Conservation (phyloP, 2,888 invertebrate species). For the Drepana falcataria region DNA sequence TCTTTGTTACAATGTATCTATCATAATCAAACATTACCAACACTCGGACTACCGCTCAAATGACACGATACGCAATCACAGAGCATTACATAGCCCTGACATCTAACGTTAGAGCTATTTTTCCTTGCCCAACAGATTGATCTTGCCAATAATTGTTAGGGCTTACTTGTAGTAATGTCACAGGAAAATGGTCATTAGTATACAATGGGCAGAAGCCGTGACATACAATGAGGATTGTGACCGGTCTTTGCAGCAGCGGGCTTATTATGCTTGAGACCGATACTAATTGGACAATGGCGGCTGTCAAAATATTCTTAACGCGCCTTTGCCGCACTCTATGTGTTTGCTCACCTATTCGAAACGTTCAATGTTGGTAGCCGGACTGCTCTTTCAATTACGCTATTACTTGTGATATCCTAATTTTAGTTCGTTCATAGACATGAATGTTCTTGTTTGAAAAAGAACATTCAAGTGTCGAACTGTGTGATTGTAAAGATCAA, state of each 20-base stretch:
- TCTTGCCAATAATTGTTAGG: slow-evolving; percentile 3
- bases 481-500: too few relatives aligned
- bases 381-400: not conserved
- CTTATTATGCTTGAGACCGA: not conserved
- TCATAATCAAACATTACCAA: not conserved
- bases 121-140: not conserved
- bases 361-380: not conserved
- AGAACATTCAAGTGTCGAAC: too few relatives aligned
- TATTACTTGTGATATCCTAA: too few relatives aligned
- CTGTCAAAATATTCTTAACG: not conserved
- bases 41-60: not conserved
- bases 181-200: slow-evolving; percentile 10
- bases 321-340: not conserved
- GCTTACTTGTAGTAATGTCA: slow-evolving; percentile 4
- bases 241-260: slow-evolving; percentile 1
- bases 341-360: not conserved
- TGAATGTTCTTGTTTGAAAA: too few relatives aligned
- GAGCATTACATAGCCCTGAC: not conserved
- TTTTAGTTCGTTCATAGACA: too few relatives aligned
- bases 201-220: slow-evolving; percentile 12
- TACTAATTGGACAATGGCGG: not conserved
- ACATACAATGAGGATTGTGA: slow-evolving; percentile 11
- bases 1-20: not conserved
- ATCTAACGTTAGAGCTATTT: not conserved
- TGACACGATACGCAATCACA: not conserved